Evolutionary conservation across 2,888 invertebrate genomes (phyloP), one percentile per base, ranked within the genome.

Genomic region (Ophraella communa): DNA sequence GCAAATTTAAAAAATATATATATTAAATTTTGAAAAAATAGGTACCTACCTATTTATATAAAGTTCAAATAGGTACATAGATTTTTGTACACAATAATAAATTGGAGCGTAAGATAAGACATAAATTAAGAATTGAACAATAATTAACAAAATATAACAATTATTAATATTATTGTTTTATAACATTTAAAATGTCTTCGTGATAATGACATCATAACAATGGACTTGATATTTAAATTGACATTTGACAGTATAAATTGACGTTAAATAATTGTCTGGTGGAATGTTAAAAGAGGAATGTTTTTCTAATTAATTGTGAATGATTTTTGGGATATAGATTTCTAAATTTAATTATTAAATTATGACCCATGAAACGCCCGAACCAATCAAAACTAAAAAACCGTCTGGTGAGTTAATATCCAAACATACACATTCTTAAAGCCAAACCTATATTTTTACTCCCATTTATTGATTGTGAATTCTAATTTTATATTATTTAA

Each of bases 331-430:
- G n/a, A 1, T 1, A 17, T 39, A 1, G 17, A 39, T 17, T 7
- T 4, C 14, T 7, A 14, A 39, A 17, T 17, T 39, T 7, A 1
- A n/a, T 5, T 42, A 51, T 33, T 4, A 18, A 10, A 62, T 23
- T 33, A 75, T 76, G 76, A 70, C 74, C 8, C 66, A 67, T 10
- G 76, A 76, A 20, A 65, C 64, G 44, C 65, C 68, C 8, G 75
- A 76, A 33, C 53, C 68, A 8, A 52, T 53, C 14, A 75, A 74
- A 69, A 73, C 74, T 1, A 78, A 77, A 68, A 78, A 78, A 64
- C 77, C 77, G 1, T 76, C 77, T 55, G 77, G 77, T 78, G 72
- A 71, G 71, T 64, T 11, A 44, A 45, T 58, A 30, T 11, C 10
- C 17, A 14, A 47, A 18, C 51, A n/a, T n/a, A n/a, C n/a, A n/a